Evolutionary conservation across 2,888 invertebrate species (phyloP), one percentile per base, ranked within the genome.

Genomic region (Ectemnius cavifrons): DNA sequence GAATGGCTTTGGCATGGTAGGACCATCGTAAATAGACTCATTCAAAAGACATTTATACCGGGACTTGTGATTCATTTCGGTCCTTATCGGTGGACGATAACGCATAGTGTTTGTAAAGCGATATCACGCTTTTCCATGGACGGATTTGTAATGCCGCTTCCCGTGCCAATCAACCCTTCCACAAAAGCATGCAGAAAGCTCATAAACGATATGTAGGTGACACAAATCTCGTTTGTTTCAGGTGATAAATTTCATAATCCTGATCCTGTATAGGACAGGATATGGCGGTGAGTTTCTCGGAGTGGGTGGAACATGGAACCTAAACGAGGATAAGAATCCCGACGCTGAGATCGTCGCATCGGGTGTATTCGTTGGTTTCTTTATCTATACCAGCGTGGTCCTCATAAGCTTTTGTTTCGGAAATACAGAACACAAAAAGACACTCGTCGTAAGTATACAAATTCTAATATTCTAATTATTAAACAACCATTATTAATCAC

Each of bases 261-360:
- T 97, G 64, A 94, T 96, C 70, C 92, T 97, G 8, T 97, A 97
- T 91, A 94, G 97, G 75, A 95, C 95, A 28, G 97, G 97, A 13
- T 95, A 95, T 91, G 94, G 94, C 81, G 97, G 97, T 2, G 94
- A 94, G 88, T 97, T 97, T 89, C 92, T 97, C 75, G 97, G 97
- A 47, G 95, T 97, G 66, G 97, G 97, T 60, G 97, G 97, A 69
- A 96, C 96, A 18, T 97, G 97, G 97, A 97, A 97, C 91, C 92
- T 97, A 64, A 96, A 97, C 85, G 97, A 97, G 90, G 96, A 96
- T 89, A 97, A 97, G 92, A 96, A 95, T 89, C 94, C 96, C 0
- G 97, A 97, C 86, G 95, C 95, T 18, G 97, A 97, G 92, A 97
- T 97, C 78, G 95, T 97, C 0, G 97, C 97, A 0, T 96, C 96